Evolutionary conservation across 1,140 invertebrate genomes (phyloP).

Genomic region (Formica selysi): DNA sequence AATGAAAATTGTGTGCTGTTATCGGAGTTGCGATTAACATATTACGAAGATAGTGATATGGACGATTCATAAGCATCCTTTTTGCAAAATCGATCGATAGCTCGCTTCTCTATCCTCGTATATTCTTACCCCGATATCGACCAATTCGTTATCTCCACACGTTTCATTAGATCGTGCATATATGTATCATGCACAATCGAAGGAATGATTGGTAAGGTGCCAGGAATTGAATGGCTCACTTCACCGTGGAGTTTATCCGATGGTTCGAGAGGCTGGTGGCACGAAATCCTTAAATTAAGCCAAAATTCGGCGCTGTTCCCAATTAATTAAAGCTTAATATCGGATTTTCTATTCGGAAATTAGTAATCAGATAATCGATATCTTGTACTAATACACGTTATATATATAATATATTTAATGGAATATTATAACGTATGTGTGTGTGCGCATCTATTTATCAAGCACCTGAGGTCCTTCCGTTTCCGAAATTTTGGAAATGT

Average conservation of each 20-base stretch:
- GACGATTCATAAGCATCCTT: not conserved
- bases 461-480: no score
- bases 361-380: constrained; percentile 60
- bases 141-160: constrained; percentile 44
- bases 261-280: constrained; percentile 21
- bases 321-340: constrained; percentile 63
- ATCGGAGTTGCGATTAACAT: constrained; percentile 24
- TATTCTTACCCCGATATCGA: constrained; percentile 55
- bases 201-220: constrained; percentile 61
- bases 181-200: constrained; percentile 47
- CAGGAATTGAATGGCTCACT: constrained; percentile 61
- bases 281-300: constrained; percentile 53
- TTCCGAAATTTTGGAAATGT: not conserved
- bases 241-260: constrained; percentile 37
- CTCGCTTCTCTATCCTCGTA: constrained; percentile 8
- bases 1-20: not conserved
- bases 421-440: constrained; percentile 37
- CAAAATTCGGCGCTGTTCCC: constrained; percentile 51
- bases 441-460: not conserved
- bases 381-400: constrained; percentile 44
- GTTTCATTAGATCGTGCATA: constrained; percentile 40
- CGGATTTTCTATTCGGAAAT: constrained; percentile 53
- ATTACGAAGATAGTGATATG: constrained; percentile 21
- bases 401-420: constrained; percentile 3
- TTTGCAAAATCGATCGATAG: constrained; percentile 48